Percentiles rank a stretch among this genome's conserved stretches.
Evolutionary conservation across 1,140 invertebrate species (phyloP).

Genomic region (Colletes gigas): DNA sequence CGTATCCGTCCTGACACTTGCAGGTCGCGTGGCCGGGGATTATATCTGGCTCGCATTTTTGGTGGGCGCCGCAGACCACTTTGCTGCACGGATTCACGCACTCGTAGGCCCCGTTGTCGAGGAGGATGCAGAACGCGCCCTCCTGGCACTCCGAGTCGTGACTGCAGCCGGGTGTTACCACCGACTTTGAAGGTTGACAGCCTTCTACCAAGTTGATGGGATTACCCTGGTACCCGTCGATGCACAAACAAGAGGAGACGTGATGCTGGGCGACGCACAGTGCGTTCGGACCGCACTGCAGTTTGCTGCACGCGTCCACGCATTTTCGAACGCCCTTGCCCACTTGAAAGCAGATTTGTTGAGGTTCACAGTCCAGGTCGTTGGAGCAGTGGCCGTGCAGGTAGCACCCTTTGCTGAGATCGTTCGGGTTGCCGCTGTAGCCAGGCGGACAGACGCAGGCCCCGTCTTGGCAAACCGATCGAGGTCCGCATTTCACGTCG

Average conservation of each 20-base stretch:
- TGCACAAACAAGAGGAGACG: slow-evolving; percentile 91
- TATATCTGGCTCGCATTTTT: slow-evolving; percentile 87
- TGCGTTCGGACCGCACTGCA: slow-evolving; percentile 95
- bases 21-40: slow-evolving; percentile 86
- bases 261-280: slow-evolving; percentile 91
- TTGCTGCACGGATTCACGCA: slow-evolving; percentile 90
- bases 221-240: slow-evolving; percentile 89
- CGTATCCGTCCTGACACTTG: slow-evolving; percentile 87
- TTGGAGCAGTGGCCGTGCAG: slow-evolving; percentile 88
- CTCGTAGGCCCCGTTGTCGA: slow-evolving; percentile 83
- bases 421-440: slow-evolving; percentile 89
- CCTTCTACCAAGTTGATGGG: slow-evolving; percentile 88
- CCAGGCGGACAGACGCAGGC: slow-evolving; percentile 90
- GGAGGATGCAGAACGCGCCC: slow-evolving; percentile 82
- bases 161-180: slow-evolving; percentile 82
- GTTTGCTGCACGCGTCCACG: slow-evolving; percentile 91
- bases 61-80: slow-evolving; percentile 90
- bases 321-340: slow-evolving; percentile 89
- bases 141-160: slow-evolving; percentile 87
- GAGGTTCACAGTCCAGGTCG: slow-evolving; percentile 89
- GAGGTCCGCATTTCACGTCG: slow-evolving; percentile 88
- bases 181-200: slow-evolving; percentile 86
- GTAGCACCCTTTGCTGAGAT: slow-evolving; percentile 86
- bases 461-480: slow-evolving; percentile 90
- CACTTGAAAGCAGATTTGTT: slow-evolving; percentile 93